Evolutionary conservation across 2,888 invertebrate species (phyloP), one percentile per base, ranked within the genome.

Genomic region (Leucania comma): DNA sequence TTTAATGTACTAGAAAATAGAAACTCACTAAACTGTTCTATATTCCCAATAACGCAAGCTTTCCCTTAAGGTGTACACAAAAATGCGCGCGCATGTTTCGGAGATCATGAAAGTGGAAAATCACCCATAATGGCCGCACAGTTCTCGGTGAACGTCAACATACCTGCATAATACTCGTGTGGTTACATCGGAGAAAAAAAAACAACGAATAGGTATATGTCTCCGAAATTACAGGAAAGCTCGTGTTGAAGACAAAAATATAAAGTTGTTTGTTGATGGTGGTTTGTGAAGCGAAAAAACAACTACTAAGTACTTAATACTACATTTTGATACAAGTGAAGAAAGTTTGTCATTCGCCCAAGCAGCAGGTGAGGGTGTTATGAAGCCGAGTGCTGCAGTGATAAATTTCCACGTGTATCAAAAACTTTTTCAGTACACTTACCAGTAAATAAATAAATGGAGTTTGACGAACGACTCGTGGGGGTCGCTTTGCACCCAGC

Each of bases 21-120:
- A 51, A 51, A 14, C 24, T 14, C 24, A 6, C 5, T 2, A 14
- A 22, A 17, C n/a, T 14, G 29, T 42, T 54, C 20, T n/a, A 29
- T 9, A 42, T 1, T 10, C 6, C 20, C 8, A 32, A 32, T 3
- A 3, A 29, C 75, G 46, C 46, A 48, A 87, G 26, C 12, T 66
- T 80, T 48, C 51, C 84, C 20, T 84, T 58, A 54, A 68, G 32
- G 74, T 89, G 89, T 89, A 82, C 81, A 73, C 70, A 71, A 78
- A 85, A 86, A 84, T 80, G 90, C 82, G 76, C 81, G 87, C 86
- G 83, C 89, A 85, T 81, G 86, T 90, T 90, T 89, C 79, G 87
- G 88, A 80, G 86, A 78, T 90, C 91, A 90, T 81, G 93, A 93
- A 93, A 93, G 93, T 93, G 93, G 93, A 93, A 93, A 93, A 93